Base-by-base conservation (phyloP, 1,140 invertebrate species). In the Oppia nitens region DNA sequence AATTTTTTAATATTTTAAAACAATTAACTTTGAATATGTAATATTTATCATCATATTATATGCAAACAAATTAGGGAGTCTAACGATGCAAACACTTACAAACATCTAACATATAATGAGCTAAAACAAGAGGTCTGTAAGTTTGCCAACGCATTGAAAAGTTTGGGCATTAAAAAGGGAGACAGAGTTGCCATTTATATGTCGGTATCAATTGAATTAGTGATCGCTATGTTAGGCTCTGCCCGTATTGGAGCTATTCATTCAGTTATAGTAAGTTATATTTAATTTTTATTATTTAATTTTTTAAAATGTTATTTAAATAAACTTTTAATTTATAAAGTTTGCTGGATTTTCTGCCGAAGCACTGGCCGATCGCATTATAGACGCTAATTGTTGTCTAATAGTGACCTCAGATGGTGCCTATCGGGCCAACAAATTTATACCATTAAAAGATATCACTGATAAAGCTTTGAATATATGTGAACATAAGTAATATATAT, bases 161-260 rank as follows among this genome's bases (percentile, higher is more conserved):
- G 24, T 21, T 50, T 60, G 59, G 63, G 60, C 24, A 60, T 78
- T 3, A 68, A 72, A 60, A 92, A 91, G 71, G 93, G 93, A 0
- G 92, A 97, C 68, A 75, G 88, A 9, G 90, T 98, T 2, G 85
- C 88, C 14, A 83, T 98, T 63, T 98, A 97, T 70, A 94, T 98
- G 88, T 93, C 94, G 14, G 97, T 97, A 91, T 85, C 97, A 47
- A 69, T 91, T 55, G 91, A 98, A 74, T 74, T 91, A 20, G 81
- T 89, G 0, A 79, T 97, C n/a, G 83, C 87, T 9, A 90, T 98
- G 85, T 73, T 98, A 51, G 92, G 92, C 0, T 97, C 93, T 70
- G 83, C 89, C 3, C 79, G 79, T 55, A 89, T 98, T 64, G 94
- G 93, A 1, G 88, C 87, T n/a, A 77, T 97, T 58, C 94, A 98